Conservation (phyloP, 1,140 invertebrate genomes). For the Marisa cornuarietis region DNA sequence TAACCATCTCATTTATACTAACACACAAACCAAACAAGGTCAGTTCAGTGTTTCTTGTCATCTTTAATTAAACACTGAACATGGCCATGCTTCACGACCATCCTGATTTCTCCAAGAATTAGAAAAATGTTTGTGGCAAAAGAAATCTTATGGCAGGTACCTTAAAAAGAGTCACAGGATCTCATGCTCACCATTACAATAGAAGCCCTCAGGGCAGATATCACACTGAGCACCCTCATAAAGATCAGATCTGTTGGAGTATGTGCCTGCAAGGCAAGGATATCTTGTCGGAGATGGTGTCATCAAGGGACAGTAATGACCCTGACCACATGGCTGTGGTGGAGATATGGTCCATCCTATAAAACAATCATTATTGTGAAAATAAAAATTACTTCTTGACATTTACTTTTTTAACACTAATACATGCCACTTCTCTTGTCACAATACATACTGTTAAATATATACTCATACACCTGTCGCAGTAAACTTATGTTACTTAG, state of each 20-base stretch:
- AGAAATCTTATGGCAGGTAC: not conserved
- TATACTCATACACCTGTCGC: too few species aligned
- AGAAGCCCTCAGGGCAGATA: constrained; percentile 52
- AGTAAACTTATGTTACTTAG: too few species aligned
- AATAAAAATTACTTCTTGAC: too few species aligned
- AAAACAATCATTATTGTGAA: not conserved
- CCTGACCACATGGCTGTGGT: constrained; percentile 52
- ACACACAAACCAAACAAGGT: too few species aligned
- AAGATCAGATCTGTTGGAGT: constrained; percentile 45
- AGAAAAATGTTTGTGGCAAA: not conserved
- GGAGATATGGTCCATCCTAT: constrained; percentile 42
- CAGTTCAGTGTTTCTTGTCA: too few species aligned
- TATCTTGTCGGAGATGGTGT: constrained; percentile 52
- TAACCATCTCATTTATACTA: too few species aligned
- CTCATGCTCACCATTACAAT: constrained; percentile 54
- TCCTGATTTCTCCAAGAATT: not conserved
- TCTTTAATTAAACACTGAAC: too few species aligned
- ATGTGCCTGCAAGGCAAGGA: constrained; percentile 61
- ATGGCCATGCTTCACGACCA: not conserved
- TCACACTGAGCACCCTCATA: constrained; percentile 50
- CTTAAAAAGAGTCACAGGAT: not conserved
- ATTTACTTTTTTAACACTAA: too few species aligned
- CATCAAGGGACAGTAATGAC: constrained; percentile 58
- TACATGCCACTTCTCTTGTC: too few species aligned
- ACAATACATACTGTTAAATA: too few species aligned